Evolutionary conservation across 2,113 vertebrate species (phyloP).

Genomic region (Porphyrio hochstetteri): DNA sequence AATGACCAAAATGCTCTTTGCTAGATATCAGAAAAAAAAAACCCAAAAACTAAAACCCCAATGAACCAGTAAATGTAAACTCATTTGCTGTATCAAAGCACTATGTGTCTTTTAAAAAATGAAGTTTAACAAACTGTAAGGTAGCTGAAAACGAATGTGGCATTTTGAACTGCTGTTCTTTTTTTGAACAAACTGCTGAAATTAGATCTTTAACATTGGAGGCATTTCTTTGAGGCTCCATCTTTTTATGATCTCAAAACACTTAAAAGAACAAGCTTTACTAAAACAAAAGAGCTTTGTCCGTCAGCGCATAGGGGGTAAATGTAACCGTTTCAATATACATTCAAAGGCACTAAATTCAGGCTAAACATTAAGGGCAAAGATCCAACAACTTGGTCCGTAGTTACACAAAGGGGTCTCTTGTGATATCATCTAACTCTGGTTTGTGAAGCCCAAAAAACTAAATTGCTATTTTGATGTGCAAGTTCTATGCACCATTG

Average conservation of each 20-base stretch:
- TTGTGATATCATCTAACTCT: background rate
- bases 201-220: background rate
- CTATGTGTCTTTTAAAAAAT: background rate
- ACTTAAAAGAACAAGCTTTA: background rate
- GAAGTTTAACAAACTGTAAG: background rate
- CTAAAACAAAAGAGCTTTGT: background rate
- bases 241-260: background rate
- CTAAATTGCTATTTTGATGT: background rate
- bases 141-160: background rate
- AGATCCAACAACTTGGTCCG: background rate
- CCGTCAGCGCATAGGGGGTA: background rate
- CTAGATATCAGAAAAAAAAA: background rate
- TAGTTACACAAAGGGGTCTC: background rate
- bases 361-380: background rate
- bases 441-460: background rate
- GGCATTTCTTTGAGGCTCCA: background rate
- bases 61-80: background rate
- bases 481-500: background rate
- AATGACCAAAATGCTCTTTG: background rate
- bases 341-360: background rate
- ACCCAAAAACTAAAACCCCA: too few relatives aligned
- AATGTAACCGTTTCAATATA: background rate
- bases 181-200: background rate
- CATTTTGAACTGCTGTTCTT: background rate
- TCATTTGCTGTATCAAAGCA: background rate